Evolutionary conservation across 2,888 invertebrate genomes (phyloP).

Genomic region (Volucella inflata): DNA sequence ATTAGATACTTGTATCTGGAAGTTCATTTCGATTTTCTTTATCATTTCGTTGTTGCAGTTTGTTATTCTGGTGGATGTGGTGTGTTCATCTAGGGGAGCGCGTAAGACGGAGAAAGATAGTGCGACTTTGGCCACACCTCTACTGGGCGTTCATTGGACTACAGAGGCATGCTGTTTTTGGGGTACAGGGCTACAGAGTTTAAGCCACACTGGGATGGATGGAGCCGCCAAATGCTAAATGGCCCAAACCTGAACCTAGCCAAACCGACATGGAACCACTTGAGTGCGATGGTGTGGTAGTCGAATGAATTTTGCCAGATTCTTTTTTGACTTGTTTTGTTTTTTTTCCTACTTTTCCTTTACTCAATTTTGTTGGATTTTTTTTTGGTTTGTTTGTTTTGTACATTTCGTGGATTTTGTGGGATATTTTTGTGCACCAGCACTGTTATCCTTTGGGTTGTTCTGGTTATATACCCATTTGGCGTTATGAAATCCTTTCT

Average conservation of each 20-base stretch:
- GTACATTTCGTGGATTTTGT: constrained; percentile 60
- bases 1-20: constrained; percentile 50
- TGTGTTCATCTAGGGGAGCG: constrained; percentile 52
- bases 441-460: constrained; percentile 60
- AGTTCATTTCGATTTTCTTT: constrained; percentile 62
- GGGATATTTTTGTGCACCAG: constrained; percentile 40
- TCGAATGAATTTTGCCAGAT: constrained; percentile 39
- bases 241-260: not conserved
- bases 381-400: constrained; percentile 29
- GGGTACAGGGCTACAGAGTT: constrained; percentile 54
- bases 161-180: constrained; percentile 45
- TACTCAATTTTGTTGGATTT: constrained; percentile 40
- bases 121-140: constrained; percentile 77
- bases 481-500: constrained; percentile 46
- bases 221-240: constrained; percentile 54
- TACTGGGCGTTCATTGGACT: constrained; percentile 77
- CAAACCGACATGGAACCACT: constrained; percentile 28
- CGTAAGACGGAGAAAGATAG: constrained; percentile 75
- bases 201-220: constrained; percentile 51
- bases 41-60: constrained; percentile 33
- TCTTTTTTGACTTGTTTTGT: constrained; percentile 29
- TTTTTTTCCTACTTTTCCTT: constrained; percentile 41
- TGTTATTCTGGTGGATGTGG: not conserved
- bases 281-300: constrained; percentile 58
- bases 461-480: constrained; percentile 40